Evolutionary conservation across 2,888 invertebrate genomes (phyloP), one percentile per base, ranked within the genome.

Genomic region (Amorpha juglandis): DNA sequence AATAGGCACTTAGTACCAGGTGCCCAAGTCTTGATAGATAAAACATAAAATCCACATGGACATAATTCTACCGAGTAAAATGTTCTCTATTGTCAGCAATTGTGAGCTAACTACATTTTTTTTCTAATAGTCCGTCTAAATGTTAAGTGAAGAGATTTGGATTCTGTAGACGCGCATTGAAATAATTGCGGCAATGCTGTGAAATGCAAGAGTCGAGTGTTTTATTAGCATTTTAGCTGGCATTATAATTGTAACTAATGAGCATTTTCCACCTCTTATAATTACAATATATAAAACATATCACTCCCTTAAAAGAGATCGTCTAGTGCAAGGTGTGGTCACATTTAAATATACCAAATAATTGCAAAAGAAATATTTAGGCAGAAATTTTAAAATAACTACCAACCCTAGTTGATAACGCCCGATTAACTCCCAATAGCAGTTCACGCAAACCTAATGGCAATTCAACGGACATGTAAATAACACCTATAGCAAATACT

Each of bases 401-500:
- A 33, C 27, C 45, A 62, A 65, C 52, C 52, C 52, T 62, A 38
- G 55, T 16, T n/a, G 33, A 52, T 52, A 35, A 53, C 45, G 11
- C 21, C 42, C 38, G 63, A 47, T 66, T 47, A 63, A 66, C 12
- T 53, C 33, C 53, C 19, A 53, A 35, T 52, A 33, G 33, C 42
- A 16, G 47, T 66, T 53, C 16, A 47, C 48, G 51, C 45, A 4
- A 66, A 63, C 62, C 21, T 47, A 47, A 42, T 64, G 42, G 27
- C 62, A 47, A 63, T 63, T 70, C 50, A 63, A 64, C 67, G 80
- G 80, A 86, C 81, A 86, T 82, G 88, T 86, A 88, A 86, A 88
- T 87, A 88, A 83, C 80, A 81, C 75, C 78, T 80, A 78, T 75
- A 74, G 78, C 80, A 87, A 86, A 88, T 87, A 87, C 81, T 77